Conservation (phyloP, 2,113 vertebrate genomes). For the Callorhinus ursinus region DNA sequence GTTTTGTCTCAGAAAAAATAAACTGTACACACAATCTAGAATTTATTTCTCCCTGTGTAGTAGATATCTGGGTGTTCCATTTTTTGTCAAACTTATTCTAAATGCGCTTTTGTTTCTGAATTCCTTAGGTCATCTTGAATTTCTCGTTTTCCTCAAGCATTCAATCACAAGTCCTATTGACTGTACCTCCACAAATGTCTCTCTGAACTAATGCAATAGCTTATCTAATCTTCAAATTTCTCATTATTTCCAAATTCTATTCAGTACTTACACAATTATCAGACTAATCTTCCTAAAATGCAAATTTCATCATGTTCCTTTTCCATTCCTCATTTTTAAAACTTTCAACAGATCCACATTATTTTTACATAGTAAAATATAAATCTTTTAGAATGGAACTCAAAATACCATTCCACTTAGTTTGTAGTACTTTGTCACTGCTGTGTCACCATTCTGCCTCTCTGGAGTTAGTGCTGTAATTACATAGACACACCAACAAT, state of each 20-base stretch:
- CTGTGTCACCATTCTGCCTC: not conserved
- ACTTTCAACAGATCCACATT: not conserved
- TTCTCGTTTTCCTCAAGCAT: not conserved
- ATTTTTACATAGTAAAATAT: not conserved
- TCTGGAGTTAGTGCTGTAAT: not conserved
- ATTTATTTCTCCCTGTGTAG: not conserved
- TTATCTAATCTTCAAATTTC: not conserved
- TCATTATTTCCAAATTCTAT: not conserved
- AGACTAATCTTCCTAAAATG: not conserved
- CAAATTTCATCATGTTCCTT: not conserved
- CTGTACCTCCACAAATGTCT: not conserved
- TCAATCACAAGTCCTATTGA: not conserved
- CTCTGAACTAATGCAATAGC: not conserved
- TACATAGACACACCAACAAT: not conserved
- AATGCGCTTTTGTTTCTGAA: not conserved
- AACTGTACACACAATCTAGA: not conserved
- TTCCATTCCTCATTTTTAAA: not conserved
- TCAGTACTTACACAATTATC: not conserved
- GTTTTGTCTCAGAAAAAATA: not conserved
- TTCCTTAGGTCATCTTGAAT: not conserved
- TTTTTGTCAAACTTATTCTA: not conserved
- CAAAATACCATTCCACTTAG: not conserved
- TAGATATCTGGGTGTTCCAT: not conserved
- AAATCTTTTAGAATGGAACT: not conserved
- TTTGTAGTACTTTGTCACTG: not conserved